These are phyloP conservation scores for Otus sunia DNA, from an alignment of 2,113 vertebrate species.

Conservation along the genomic window DNA sequence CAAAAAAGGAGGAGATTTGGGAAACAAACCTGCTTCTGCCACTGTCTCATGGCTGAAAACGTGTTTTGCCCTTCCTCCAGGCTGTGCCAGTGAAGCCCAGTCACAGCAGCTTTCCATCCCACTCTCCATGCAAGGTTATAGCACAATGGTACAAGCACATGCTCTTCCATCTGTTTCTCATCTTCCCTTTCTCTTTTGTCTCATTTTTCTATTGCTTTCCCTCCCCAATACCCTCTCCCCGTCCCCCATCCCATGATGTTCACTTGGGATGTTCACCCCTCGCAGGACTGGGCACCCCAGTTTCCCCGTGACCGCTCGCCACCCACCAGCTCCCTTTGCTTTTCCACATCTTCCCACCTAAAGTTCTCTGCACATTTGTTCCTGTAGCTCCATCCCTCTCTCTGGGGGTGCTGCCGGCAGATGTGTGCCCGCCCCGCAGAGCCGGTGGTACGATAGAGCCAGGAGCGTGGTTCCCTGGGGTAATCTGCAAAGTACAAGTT, in stretches of 20 bases:
- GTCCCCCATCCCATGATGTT: not conserved
- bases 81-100: not conserved
- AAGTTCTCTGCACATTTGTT: accelerated
- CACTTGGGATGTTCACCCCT: not conserved
- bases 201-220: not conserved
- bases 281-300: accelerated
- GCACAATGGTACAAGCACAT: accelerated
- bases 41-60: not conserved
- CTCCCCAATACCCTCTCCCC: not conserved
- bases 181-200: not conserved
- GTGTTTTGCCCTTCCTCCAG: accelerated
- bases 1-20: not conserved
- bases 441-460: not conserved
- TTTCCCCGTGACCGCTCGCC: not conserved
- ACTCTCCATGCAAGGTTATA: accelerated
- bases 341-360: not conserved
- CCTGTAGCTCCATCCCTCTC: not conserved
- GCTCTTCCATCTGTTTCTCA: not conserved
- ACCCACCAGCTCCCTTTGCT: accelerated
- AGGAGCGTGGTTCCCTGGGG: conserved; percentile 2
- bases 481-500: conserved; percentile 58
- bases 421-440: not conserved
- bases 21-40: not conserved
- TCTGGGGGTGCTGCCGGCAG: not conserved
- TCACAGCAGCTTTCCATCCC: not conserved